phyloP scores from a whole-genome alignment of 2,888 invertebrate genomes.

The Stenchaetothrips biformis region DNA sequence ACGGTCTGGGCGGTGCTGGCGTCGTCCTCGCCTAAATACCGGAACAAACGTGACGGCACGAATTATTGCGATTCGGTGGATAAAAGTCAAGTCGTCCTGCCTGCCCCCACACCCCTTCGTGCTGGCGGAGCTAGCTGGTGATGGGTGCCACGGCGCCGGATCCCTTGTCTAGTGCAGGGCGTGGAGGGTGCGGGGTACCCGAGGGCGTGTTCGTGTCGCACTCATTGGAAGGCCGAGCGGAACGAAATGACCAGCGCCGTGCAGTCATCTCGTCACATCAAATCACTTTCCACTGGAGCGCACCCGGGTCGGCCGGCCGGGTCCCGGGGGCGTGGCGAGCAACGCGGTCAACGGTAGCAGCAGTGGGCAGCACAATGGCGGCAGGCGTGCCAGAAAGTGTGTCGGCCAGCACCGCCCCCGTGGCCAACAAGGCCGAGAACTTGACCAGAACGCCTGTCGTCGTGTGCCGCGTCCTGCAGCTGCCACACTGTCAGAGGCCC shows the following conservation, averaged over 20 bases:
- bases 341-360: not conserved
- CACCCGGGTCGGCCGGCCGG: not conserved
- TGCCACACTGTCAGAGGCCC: not conserved
- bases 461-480: no score
- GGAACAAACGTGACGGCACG: constrained; percentile 11
- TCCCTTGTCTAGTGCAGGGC: not conserved
- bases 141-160: not conserved
- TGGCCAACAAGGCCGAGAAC: no score
- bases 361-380: not conserved
- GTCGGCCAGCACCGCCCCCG: no score
- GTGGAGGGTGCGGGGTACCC: not conserved
- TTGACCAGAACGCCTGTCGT: no score
- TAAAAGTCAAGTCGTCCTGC: not conserved
- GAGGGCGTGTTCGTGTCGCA: no score
- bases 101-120: no score
- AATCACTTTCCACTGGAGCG: not conserved
- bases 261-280: not conserved
- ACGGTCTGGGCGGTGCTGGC: not conserved
- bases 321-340: not conserved
- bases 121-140: not conserved
- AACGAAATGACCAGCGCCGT: not conserved
- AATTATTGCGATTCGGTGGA: constrained; percentile 20
- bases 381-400: no score
- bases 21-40: not conserved
- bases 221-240: not conserved